Base-by-base conservation (phyloP, 2,888 invertebrate species). In the Lasius platythorax region DNA sequence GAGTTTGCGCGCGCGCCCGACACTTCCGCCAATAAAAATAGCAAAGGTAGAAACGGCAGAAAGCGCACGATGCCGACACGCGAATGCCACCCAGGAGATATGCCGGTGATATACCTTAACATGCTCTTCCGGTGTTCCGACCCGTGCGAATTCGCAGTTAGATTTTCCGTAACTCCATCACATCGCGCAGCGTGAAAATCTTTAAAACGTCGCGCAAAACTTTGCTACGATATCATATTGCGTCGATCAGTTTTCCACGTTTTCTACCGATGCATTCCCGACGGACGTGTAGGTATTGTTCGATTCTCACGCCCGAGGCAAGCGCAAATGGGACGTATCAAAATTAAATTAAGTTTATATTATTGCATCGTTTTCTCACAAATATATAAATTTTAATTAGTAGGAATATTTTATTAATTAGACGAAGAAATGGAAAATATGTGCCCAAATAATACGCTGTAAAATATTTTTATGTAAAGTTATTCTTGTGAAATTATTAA, bases 11-110 rank as follows among this genome's bases (percentile, higher is more conserved):
- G 28, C 23, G 12, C 37, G 56, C 28, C 0, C 15, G 30, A 56
- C 78, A 70, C 46, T 73, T 46, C 33, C 61, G 33, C 61, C 46
- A 61, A 68, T 79, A 79, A 73, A 73, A 81, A 18, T 61, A 46
- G 23, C 74, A 81, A 28, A 61, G 37, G 37, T 63, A 3, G 9
- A 61, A 50, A 46, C n/a, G 33, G 23, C 53, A 43, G 56, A n/a
- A 30, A 43, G 30, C n/a, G 23, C n/a, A 18, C 23, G 33, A 30
- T 43, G 11, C 12, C 33, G 58, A 46, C 43, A 46, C 73, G 15
- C 33, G 72, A 46, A 61, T 64, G 33, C 23, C 15, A 50, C 12
- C 33, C 79, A 28, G 61, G 23, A 72, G 46, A 73, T 73, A 72
- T 23, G 18, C 30, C 56, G 70, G n/a, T 58, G 30, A 43, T 58